Evolutionary conservation across 2,888 invertebrate species (phyloP), one percentile per base, ranked within the genome.

Genomic region (Tryphoninae sp.): DNA sequence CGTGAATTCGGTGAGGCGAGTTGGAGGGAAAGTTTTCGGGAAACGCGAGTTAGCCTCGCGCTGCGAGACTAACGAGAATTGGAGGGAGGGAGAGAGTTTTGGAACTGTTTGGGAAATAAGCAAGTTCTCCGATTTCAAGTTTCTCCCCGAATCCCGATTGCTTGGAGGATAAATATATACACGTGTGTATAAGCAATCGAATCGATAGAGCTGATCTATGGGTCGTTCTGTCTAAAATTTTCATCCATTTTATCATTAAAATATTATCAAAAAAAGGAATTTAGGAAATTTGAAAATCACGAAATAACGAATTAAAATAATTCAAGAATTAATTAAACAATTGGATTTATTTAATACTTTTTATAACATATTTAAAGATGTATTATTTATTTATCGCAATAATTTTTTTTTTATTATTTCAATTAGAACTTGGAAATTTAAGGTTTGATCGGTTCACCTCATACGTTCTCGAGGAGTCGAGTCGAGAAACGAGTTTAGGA

Each of bases 21-120:
- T 69, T 76, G 1, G 22, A 72, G 51, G 49, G 49, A 68, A 80
- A 76, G 67, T 76, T 80, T 76, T 53, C 58, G 40, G 26, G 58
- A 22, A 55, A 42, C 73, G 58, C 16, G 69, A 23, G 55, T 33
- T 33, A 61, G 45, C 40, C 45, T 51, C 16, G 2, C 33, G 40
- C 13, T 19, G 26, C n/a, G 58, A 68, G 68, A 49, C 62, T 64
- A 49, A 58, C 16, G 55, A 42, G 61, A 51, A 42, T 2, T 16
- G 40, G 62, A 33, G 53, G 23, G 33, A 16, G 55, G 22, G 19
- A 55, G 16, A 19, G 33, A 45, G 65, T 59, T 40, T 33, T 49
- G 22, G 51, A 65, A 49, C 16, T 16, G 23, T 61, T 58, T 58
- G 58, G 64, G n/a, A 65, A 65, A 67, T 49, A 75, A 22, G 49